phyloP scores from a whole-genome alignment of 2,797 vertebrate genomes.

The Furcifer pardalis region DNA sequence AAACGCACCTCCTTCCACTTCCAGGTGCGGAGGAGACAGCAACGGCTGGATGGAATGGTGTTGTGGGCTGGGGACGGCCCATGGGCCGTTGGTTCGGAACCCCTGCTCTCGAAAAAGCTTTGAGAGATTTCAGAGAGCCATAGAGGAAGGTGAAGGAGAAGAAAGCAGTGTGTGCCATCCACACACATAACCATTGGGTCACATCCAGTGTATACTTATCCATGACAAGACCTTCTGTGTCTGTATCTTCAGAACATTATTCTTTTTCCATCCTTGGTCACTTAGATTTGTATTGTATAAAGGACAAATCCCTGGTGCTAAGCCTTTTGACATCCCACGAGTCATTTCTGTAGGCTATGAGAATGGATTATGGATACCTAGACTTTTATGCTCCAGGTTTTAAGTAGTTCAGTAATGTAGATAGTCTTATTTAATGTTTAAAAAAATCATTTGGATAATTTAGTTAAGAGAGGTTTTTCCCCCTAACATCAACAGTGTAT shows the following conservation, averaged over 20 bases:
- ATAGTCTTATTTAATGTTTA: slow-evolving; percentile 8
- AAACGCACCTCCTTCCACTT: no score
- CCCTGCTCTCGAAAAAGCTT: no score
- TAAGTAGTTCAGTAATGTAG: background rate
- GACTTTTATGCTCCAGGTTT: background rate
- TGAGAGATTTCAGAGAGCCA: no score
- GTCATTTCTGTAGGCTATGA: background rate
- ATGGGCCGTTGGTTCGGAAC: no score
- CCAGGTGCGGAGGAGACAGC: no score
- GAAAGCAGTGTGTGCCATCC: no score
- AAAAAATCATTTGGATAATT: slow-evolving; percentile 38
- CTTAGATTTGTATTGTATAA: background rate
- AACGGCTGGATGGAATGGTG: no score
- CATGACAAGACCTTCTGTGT: background rate
- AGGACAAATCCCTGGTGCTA: background rate
- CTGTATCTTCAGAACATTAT: background rate
- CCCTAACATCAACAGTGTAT: slow-evolving; percentile 25
- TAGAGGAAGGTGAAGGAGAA: no score
- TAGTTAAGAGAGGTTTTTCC: slow-evolving; percentile 22
- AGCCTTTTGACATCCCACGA: background rate
- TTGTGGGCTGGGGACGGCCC: no score
- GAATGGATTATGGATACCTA: background rate
- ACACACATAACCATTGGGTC: background rate
- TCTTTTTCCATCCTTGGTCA: background rate
- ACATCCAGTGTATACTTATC: background rate